Base-by-base conservation (phyloP, 2,888 invertebrate species). In the Pomacea canaliculata region DNA sequence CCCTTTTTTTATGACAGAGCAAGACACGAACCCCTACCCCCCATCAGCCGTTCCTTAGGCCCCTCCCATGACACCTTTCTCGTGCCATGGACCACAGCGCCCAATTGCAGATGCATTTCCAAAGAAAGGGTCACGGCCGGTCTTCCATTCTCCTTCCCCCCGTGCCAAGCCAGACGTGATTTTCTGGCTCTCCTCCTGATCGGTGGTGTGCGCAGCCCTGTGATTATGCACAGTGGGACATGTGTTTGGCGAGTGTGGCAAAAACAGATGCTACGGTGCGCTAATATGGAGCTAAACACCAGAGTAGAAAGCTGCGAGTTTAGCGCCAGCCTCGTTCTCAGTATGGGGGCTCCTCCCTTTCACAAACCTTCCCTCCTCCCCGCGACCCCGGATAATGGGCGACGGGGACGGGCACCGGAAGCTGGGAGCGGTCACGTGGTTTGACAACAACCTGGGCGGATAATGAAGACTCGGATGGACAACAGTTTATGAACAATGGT, bases 141-240 rank as follows among this genome's bases (percentile, higher is more conserved):
- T 63, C 63, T 68, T 68, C 68, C 37, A 27, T 68, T 63, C 63
- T 68, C 27, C 18, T 63, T 27, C 27, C 7, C 23, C 8, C 68
- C 68, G 13, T 46, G 68, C n/a, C 19, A 18, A 9, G 37, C n/a
- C 18, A 10, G 37, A 9, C 12, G 37, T 68, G 68, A 68, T 68
- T 68, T 68, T 68, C 68, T 27, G 63, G 23, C 68, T 68, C 68
- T 10, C 68, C 48, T 68, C 68, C 3, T 68, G 27, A 68, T 68
- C 68, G 68, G 37, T 37, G 7, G 13, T 13, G 37, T 68, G 68
- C 68, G 68, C 68, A 68, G 68, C 68, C 48, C 68, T 68, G 48
- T 68, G 68, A 68, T 68, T 68, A 68, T 68, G 68, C 68, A 37
- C 68, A 68, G 68, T 68, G 68, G 68, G 68, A 46, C 19, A 19